Evolutionary conservation across 2,113 vertebrate species (phyloP), one percentile per base, ranked within the genome.

Genomic region (Mus musculus): DNA sequence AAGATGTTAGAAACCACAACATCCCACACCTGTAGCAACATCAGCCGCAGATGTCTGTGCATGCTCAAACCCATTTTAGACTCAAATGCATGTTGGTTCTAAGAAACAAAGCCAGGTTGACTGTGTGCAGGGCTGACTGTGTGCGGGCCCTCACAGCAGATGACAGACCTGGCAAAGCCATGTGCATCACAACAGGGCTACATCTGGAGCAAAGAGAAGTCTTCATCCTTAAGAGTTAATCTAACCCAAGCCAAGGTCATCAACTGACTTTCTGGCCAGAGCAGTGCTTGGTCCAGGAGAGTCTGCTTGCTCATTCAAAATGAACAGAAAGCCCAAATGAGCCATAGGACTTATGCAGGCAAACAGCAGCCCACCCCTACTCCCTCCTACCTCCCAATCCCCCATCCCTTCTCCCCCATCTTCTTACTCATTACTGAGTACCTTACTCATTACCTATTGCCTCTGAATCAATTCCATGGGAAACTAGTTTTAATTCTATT

Each of bases 11-110:
- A 97, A 98, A 94, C 84, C 98, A 95, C 95, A 98, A 97, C 94
- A 97, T 96, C 95, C 97, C 96, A 97, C 97, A 98, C 97, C 98
- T 98, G 98, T 96, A 96, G 98, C 97, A 98, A 98, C 95, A 97
- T 2, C 1, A 5, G 82, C 67, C 88, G 61, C 98, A 98, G 97
- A 98, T 96, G 97, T 84, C 78, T 89, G 87, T 80, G 80, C 69
- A 59, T 95, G 89, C 28, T 75, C 36, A 77, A 95, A 71, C 14
- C 63, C 65, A 39, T 11, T 82, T 84, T 86, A 88, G 78, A 87
- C 56, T 26, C 61, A 42, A 73, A 77, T 86, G 56, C 8, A 39
- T 72, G 30, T 28, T 87, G 67, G 85, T 9, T 30, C 92, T 94
- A 88, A 93, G 96, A 39, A 88, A 95, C 65, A 90, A 96, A 95